Evolutionary conservation across 2,888 invertebrate genomes (phyloP).

Genomic region (Rotaria sp.): DNA sequence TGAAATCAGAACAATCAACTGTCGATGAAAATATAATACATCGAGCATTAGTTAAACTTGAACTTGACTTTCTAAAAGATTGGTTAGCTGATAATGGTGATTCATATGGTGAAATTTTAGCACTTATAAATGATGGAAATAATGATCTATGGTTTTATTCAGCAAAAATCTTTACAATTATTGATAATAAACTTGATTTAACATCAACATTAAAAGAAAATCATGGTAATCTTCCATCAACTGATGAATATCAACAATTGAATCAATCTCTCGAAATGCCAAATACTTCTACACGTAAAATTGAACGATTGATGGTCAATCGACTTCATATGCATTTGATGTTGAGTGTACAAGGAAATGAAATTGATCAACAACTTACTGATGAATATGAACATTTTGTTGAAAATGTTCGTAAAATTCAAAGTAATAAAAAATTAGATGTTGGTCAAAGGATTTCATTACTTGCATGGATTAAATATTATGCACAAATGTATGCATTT

Average conservation of each 20-base stretch:
- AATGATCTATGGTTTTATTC: neutral
- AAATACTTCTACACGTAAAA: neutral
- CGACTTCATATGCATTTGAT: neutral
- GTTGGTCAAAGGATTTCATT: neutral
- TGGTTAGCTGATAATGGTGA: slow-evolving; percentile 8
- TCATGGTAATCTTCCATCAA: neutral
- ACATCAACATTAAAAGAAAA: neutral
- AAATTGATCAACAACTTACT: neutral
- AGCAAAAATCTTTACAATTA: neutral
- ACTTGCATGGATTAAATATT: neutral
- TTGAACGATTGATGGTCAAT: neutral
- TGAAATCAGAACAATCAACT: neutral
- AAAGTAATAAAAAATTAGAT: neutral
- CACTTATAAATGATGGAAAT: neutral
- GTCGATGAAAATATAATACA: neutral
- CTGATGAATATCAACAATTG: neutral
- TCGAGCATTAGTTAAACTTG: neutral
- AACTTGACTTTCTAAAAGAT: neutral
- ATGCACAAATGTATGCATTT: neutral
- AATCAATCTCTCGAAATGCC: neutral
- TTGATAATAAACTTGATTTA: neutral
- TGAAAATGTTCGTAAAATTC: neutral
- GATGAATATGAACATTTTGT: neutral
- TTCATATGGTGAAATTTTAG: neutral
- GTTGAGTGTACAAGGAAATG: neutral